These are phyloP conservation scores for Forbesichthys papilliferus DNA, from an alignment of 2,113 vertebrate genomes.

Conservation along the genomic window DNA sequence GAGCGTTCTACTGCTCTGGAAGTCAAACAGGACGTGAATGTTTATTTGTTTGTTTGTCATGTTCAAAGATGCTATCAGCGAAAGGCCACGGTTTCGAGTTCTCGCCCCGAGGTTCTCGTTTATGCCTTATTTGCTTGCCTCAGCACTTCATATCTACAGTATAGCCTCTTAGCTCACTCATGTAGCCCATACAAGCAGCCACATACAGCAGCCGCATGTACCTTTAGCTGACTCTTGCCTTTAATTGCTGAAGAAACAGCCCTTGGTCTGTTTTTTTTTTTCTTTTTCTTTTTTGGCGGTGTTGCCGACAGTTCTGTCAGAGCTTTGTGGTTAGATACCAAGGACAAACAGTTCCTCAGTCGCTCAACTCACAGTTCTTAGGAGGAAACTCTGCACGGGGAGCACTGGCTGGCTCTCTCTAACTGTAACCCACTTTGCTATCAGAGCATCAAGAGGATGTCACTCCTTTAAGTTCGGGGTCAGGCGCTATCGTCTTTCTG, in stretches of 20 bases:
- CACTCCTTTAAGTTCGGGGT: conserved; percentile 59
- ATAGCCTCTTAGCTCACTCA: neutral
- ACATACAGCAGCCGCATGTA: neutral
- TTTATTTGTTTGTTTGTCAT: neutral
- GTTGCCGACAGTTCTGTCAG: conserved; percentile 31
- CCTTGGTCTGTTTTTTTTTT: conserved; percentile 6
- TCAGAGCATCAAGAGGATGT: conserved; percentile 43
- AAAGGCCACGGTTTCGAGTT: neutral
- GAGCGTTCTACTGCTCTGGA: neutral
- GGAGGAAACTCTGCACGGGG: conserved; percentile 52
- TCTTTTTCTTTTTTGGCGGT: neutral
- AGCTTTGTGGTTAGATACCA: conserved; percentile 62
- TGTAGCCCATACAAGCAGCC: neutral
- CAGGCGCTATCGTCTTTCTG: conserved; percentile 51
- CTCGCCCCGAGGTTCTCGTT: neutral
- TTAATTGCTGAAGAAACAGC: conserved; percentile 9
- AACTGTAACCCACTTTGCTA: conserved; percentile 69
- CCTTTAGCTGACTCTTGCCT: conserved; percentile 3
- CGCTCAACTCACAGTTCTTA: conserved; percentile 28
- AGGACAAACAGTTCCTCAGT: conserved; percentile 54
- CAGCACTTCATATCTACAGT: neutral
- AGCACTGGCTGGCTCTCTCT: conserved; percentile 42
- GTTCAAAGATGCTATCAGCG: neutral
- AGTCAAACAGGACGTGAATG: neutral
- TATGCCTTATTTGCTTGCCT: neutral